Base-by-base conservation (phyloP, 2,113 vertebrate genomes). In the Lamprotornis superbus region DNA sequence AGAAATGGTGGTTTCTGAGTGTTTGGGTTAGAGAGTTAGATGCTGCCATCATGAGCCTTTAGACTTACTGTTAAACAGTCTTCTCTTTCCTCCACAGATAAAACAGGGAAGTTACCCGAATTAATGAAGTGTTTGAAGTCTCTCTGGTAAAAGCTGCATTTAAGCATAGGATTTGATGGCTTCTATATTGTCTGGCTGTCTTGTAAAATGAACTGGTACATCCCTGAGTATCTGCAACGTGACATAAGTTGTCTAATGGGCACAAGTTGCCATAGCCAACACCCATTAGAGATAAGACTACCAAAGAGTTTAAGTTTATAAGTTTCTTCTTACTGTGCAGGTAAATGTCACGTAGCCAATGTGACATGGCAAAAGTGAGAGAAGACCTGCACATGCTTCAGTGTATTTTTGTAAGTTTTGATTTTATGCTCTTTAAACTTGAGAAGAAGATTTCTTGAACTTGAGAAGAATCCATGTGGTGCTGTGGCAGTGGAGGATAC, bases 381-480 rank as follows among this genome's bases (percentile, higher is more conserved):
- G 59, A 46, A 86, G 37, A 52, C 30, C 17, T 49, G 11, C 11
- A 1, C 0, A 1, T 1, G 0, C 30, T 42, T 42, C 24, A 13
- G 19, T 1, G 1, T 40, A 42, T 53, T 73, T 46, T 31, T 68
- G 59, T 53, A 1, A 3, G 11, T 44, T 40, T 42, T 47, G 30
- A 10, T 23, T 76, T 65, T 61, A 11, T 1, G 1, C 9, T 70
- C 21, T 39, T 71, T 49, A 47, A 47, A 49, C 12, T 40, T 1
- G 1, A 86, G 46, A 17, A n/a, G 40, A 64, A 73, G 7, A 46
- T 53, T 53, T 3, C 3, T 52, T 40, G 20, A 42, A 40, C 15
- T 47, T 0, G 2, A 74, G 50, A 20, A 35, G 46, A 67, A 4
- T 9, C 19, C 44, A 0, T 57, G 17, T 81, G 2, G 0, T 63